Evolutionary conservation across 37 sponge, comb jelly and placozoan genomes (phyloP).

Genomic region (Axinella damicornis): DNA sequence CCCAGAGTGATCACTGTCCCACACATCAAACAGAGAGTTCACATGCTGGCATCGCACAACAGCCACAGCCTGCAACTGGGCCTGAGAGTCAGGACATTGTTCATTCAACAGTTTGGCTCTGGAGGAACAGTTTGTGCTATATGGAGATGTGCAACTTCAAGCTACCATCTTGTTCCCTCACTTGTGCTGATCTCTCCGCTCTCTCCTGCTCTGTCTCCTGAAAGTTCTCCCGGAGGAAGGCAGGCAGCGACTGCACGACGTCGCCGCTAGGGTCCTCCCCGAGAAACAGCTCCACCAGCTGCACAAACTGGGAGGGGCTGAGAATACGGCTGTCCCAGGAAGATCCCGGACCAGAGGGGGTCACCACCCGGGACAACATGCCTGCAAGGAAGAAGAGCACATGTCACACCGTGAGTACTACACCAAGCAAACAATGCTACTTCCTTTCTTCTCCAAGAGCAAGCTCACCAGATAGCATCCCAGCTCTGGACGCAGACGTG

Average conservation of each 20-base stretch:
- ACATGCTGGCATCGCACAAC: constrained; percentile 9
- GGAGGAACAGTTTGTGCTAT: not conserved
- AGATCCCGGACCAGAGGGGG: constrained; percentile 66
- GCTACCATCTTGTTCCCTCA: too few relatives aligned
- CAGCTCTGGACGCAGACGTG: too few relatives aligned
- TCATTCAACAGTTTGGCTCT: not conserved
- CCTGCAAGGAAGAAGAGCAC: too few relatives aligned
- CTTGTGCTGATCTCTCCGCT: too few relatives aligned
- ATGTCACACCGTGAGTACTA: too few relatives aligned
- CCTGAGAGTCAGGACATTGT: not conserved
- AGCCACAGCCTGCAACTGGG: constrained; percentile 10
- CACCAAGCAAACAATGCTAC: too few relatives aligned
- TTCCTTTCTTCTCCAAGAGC: too few relatives aligned
- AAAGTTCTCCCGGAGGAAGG: constrained; percentile 55
- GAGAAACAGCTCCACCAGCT: constrained; percentile 70
- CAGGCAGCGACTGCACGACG: constrained; percentile 5
- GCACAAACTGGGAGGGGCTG: constrained; percentile 60
- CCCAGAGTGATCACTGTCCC: constrained; percentile 88
- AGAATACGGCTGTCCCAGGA: constrained; percentile 58
- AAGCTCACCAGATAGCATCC: too few relatives aligned
- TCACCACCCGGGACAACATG: not conserved
- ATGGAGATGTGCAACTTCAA: too few relatives aligned
- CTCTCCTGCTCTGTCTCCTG: constrained; percentile 45
- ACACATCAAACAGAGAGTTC: constrained; percentile 71
- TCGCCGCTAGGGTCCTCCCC: constrained; percentile 18